Evolutionary conservation across 1,140 invertebrate species (phyloP).

Genomic region (Lerema accius): DNA sequence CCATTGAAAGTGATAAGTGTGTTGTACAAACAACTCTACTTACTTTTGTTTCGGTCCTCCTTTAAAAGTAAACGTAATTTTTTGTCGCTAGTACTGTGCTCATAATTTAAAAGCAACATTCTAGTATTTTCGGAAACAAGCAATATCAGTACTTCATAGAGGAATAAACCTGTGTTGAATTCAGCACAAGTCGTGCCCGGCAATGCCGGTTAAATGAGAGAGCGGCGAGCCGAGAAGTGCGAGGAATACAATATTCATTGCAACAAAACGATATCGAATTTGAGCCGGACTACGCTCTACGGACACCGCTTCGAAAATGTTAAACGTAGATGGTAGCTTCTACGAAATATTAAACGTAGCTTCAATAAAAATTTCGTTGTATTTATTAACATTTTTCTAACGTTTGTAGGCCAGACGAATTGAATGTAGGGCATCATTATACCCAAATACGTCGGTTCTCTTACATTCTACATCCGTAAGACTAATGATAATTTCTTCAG

Average conservation of each 20-base stretch:
- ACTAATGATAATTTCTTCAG: background rate
- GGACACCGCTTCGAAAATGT: conserved; percentile 2
- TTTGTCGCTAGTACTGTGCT: no score
- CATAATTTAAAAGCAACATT: conserved; percentile 6
- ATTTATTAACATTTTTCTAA: no score
- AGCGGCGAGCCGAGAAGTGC: conserved; percentile 22
- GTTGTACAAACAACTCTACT: no score
- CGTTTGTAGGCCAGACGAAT: no score
- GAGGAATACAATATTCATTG: conserved; percentile 31
- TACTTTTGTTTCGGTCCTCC: no score
- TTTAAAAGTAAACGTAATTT: no score
- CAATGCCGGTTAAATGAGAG: conserved; percentile 25
- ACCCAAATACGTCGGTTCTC: no score
- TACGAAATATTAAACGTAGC: conserved; percentile 5
- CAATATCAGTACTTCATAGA: background rate
- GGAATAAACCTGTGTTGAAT: conserved; percentile 8
- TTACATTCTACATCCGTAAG: no score
- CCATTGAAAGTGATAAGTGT: no score
- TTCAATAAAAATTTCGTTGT: conserved; percentile 1
- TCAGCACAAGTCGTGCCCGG: conserved; percentile 15
- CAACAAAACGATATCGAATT: conserved; percentile 31
- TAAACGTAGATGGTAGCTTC: background rate
- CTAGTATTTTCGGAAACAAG: background rate
- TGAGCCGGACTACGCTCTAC: conserved; percentile 12
- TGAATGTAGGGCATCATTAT: no score